These are phyloP conservation scores for Trematocara marginatum DNA, from an alignment of 2,113 vertebrate genomes.

Conservation along the genomic window DNA sequence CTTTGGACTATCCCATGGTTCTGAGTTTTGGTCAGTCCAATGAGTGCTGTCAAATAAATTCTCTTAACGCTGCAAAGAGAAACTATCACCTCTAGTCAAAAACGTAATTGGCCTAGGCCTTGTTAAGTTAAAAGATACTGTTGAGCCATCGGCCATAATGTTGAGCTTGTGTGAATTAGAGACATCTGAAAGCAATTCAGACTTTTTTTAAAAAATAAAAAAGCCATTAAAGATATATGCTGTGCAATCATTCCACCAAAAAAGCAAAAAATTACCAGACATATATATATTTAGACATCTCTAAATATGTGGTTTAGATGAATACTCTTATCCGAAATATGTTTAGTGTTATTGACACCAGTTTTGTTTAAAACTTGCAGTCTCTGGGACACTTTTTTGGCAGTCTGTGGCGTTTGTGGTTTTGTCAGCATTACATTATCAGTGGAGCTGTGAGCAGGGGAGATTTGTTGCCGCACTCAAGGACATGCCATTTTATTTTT, in stretches of 20 bases:
- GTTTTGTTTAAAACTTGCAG: background rate
- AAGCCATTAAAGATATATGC: background rate
- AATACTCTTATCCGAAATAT: background rate
- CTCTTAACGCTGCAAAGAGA: background rate
- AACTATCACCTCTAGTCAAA: background rate
- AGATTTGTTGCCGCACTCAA: background rate
- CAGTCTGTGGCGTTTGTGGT: background rate
- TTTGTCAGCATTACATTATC: background rate
- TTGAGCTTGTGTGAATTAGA: background rate
- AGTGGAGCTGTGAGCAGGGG: background rate
- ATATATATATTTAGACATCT: background rate
- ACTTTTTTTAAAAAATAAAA: rapidly evolving
- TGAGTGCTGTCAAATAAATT: background rate
- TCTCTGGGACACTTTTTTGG: background rate
- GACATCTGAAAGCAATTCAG: background rate
- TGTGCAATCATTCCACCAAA: background rate
- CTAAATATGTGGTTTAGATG: background rate
- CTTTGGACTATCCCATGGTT: background rate
- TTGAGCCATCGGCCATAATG: background rate
- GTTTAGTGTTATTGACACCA: background rate
- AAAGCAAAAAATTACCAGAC: background rate
- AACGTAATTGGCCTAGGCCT: background rate
- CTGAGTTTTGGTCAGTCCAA: background rate
- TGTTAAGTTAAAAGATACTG: background rate
- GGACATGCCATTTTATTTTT: background rate